Evolutionary conservation across 2,888 invertebrate species (phyloP).

Genomic region (Pterostichus niger): DNA sequence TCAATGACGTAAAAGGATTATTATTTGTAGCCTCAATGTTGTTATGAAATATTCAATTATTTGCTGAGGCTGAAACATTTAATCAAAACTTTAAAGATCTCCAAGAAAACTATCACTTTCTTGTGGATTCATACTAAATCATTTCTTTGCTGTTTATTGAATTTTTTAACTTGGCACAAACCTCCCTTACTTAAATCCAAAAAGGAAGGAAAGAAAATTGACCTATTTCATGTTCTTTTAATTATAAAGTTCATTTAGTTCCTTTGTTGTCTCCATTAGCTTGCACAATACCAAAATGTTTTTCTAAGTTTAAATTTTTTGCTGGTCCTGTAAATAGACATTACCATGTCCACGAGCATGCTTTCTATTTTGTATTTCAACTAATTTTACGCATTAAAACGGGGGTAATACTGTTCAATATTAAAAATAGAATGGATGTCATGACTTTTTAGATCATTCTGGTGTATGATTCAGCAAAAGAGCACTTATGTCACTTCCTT

Average conservation of each 20-base stretch:
- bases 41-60: too few relatives aligned
- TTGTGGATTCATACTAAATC: too few relatives aligned
- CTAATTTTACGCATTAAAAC: conserved; percentile 28
- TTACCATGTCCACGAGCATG: background rate
- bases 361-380: conserved; percentile 33
- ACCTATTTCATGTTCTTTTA: background rate
- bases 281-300: background rate
- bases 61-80: too few relatives aligned
- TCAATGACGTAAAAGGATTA: too few relatives aligned
- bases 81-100: too few relatives aligned
- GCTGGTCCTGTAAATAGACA: background rate
- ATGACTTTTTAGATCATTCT: conserved; percentile 44
- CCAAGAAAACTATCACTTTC: too few relatives aligned
- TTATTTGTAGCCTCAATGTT: too few relatives aligned
- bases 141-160: too few relatives aligned
- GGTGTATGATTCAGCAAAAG: conserved; percentile 45
- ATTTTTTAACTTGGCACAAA: too few relatives aligned
- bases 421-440: conserved; percentile 56
- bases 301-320: conserved; percentile 8
- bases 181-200: too few relatives aligned
- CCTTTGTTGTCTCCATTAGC: conserved; percentile 8
- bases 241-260: background rate
- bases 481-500: conserved; percentile 44
- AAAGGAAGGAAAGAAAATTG: too few relatives aligned
- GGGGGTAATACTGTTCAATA: conserved; percentile 15